A percentile compares a stretch with the other conserved stretches of the same genome.
Conservation (phyloP, 2,888 invertebrate genomes). For the Caenorhabditis sp. region DNA sequence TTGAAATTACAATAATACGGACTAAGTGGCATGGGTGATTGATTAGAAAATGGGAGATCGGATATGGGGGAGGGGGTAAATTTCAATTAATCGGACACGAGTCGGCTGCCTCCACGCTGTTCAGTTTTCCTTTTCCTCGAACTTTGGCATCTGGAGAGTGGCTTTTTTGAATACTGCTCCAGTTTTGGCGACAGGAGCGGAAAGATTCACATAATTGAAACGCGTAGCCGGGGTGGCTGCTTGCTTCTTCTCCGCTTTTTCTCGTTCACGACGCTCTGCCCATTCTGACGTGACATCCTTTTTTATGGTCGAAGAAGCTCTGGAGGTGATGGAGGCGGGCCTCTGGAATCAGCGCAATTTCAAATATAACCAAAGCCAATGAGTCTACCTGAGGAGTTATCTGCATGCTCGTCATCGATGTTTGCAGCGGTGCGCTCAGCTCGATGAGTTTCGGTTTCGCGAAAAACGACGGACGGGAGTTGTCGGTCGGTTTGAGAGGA, state of each 20-base stretch:
- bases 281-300: conserved; percentile 25
- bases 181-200: conserved; percentile 9
- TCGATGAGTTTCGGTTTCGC: conserved; percentile 15
- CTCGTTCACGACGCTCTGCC: conserved; percentile 9
- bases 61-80: not conserved
- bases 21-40: too few relatives aligned
- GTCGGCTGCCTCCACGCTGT: too few relatives aligned
- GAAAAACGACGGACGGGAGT: conserved; percentile 32
- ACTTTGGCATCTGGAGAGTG: conserved; percentile 30
- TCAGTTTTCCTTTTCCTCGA: too few relatives aligned
- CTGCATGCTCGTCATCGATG: conserved; percentile 11
- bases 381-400: conserved; percentile 33
- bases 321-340: too few relatives aligned
- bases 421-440: not conserved
- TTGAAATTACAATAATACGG: too few relatives aligned
- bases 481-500: conserved; percentile 23
- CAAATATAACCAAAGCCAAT: too few relatives aligned
- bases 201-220: conserved; percentile 25
- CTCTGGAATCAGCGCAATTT: too few relatives aligned
- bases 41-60: too few relatives aligned
- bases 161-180: conserved; percentile 36
- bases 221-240: conserved; percentile 17
- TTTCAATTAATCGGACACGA: not conserved
- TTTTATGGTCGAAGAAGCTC: conserved; percentile 3
- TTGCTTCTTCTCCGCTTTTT: conserved; percentile 24